Conservation (phyloP, 2,113 vertebrate species). For the Tyto alba region DNA sequence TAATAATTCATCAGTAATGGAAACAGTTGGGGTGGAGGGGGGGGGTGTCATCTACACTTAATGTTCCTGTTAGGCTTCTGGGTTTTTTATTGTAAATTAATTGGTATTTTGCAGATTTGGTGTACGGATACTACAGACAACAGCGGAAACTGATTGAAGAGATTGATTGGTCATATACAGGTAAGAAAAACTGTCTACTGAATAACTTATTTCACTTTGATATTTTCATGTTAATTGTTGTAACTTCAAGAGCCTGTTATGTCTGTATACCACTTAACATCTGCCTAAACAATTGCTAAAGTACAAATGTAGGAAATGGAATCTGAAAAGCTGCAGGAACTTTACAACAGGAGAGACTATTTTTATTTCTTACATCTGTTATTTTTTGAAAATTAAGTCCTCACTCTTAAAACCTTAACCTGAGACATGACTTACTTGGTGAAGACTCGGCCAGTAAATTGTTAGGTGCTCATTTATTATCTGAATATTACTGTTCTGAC, state of each 20-base stretch:
- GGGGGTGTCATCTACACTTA: background rate
- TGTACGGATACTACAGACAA: conserved; percentile 86
- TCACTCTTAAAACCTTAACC: background rate
- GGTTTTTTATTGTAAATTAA: conserved; percentile 20
- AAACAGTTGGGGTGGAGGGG: background rate
- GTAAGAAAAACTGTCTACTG: conserved; percentile 62
- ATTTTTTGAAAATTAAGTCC: background rate
- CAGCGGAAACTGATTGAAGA: conserved; percentile 90
- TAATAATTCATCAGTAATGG: background rate
- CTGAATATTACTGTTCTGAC: background rate
- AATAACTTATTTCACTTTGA: background rate
- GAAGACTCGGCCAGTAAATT: background rate
- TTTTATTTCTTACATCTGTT: background rate
- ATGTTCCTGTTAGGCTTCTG: background rate
- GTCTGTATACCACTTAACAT: background rate
- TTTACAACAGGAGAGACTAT: background rate
- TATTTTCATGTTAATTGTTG: background rate
- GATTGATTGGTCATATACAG: conserved; percentile 96
- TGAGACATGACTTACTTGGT: background rate
- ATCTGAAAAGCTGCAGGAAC: background rate
- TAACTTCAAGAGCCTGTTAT: background rate
- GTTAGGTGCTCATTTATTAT: background rate
- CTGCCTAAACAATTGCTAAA: background rate
- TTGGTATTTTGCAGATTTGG: conserved; percentile 72
- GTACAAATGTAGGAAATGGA: background rate